Evolutionary conservation across 1,140 invertebrate genomes (phyloP).

Genomic region (Nylanderia fulva): DNA sequence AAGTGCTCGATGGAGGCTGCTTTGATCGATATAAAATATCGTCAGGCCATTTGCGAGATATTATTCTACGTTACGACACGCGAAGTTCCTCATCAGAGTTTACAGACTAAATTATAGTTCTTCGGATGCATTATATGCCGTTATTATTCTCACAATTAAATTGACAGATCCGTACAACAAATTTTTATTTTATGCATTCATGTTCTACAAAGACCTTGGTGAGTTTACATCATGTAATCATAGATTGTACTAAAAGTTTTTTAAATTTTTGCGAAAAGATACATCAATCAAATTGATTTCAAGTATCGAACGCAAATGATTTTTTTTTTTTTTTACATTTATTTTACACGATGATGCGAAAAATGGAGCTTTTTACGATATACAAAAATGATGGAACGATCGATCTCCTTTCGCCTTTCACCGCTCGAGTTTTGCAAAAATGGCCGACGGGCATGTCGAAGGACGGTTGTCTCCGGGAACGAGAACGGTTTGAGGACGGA

Average conservation of each 20-base stretch:
- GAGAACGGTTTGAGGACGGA: slow-evolving; percentile 38
- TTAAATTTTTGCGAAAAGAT: background rate
- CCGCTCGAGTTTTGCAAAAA: slow-evolving; percentile 62
- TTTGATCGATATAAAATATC: slow-evolving; percentile 58
- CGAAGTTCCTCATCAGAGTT: slow-evolving; percentile 7
- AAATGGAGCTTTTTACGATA: background rate
- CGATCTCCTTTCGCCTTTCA: slow-evolving; percentile 5
- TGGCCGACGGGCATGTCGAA: slow-evolving; percentile 38
- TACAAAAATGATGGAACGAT: slow-evolving; percentile 16
- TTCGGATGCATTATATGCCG: background rate
- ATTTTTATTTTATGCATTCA: background rate
- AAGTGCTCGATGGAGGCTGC: slow-evolving; percentile 2
- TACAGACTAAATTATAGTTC: slow-evolving; percentile 38
- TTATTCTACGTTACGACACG: slow-evolving; percentile 42
- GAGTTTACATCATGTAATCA: background rate
- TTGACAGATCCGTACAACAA: background rate
- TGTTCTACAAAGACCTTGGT: background rate
- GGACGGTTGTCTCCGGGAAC: slow-evolving; percentile 41
- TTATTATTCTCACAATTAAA: background rate
- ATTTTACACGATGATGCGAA: background rate
- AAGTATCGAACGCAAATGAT: background rate
- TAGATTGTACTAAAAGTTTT: background rate
- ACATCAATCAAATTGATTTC: background rate
- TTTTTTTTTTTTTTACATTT: background rate
- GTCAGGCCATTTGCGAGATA: slow-evolving; percentile 20